These are phyloP conservation scores for Liopterus haemorrhoidalis DNA, from an alignment of 2,888 invertebrate genomes.

Conservation along the genomic window DNA sequence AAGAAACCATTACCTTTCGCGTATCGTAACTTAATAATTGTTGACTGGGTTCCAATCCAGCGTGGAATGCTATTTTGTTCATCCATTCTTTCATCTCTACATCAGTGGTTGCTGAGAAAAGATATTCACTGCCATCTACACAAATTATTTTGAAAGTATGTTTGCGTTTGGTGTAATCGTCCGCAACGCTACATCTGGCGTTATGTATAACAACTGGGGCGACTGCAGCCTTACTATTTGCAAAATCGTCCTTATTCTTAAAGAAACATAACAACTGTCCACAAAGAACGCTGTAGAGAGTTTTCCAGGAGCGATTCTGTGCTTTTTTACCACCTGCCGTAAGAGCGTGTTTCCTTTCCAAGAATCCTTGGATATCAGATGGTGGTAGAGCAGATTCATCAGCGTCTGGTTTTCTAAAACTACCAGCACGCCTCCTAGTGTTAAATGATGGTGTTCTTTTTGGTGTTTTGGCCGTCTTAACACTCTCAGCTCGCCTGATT, in stretches of 20 bases:
- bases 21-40: constrained; percentile 79
- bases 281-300: constrained; percentile 89
- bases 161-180: constrained; percentile 93
- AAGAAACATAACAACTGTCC: constrained; percentile 98
- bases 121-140: constrained; percentile 87
- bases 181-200: constrained; percentile 78
- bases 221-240: constrained; percentile 79
- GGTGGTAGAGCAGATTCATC: constrained; percentile 66
- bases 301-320: constrained; percentile 92
- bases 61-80: constrained; percentile 88
- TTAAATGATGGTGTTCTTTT: constrained; percentile 94
- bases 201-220: constrained; percentile 75
- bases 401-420: constrained; percentile 62
- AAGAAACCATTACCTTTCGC: constrained; percentile 44
- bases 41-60: constrained; percentile 80
- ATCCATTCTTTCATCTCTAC: constrained; percentile 84
- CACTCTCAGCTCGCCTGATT: constrained; percentile 83
- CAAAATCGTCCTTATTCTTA: constrained; percentile 88
- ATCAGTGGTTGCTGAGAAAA: constrained; percentile 72
- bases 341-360: constrained; percentile 93
- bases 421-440: constrained; percentile 80
- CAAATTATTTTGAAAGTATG: constrained; percentile 84
- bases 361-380: constrained; percentile 81
- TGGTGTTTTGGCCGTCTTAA: constrained; percentile 79
- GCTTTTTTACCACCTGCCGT: constrained; percentile 92